Evolutionary conservation across 2,888 invertebrate genomes (phyloP).

Genomic region (Amaurobius ferox): DNA sequence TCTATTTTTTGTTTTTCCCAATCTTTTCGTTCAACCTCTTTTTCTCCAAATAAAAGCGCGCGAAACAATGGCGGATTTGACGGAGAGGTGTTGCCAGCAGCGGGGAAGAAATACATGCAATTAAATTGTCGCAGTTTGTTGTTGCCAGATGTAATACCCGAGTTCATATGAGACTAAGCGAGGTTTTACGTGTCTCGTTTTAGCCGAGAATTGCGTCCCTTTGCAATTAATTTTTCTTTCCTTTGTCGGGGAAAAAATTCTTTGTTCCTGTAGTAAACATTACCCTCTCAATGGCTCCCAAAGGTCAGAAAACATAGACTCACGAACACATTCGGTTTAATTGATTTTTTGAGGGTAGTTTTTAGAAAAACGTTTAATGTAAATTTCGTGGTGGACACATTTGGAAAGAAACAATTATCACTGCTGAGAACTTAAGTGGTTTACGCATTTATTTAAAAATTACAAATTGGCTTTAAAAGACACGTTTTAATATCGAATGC

Average conservation of each 20-base stretch:
- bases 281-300: not conserved
- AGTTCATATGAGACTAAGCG: slow-evolving; percentile 13
- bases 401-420: too few species aligned
- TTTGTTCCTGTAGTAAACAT: not conserved
- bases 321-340: not conserved
- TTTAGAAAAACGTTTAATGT: not conserved
- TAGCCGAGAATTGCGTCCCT: not conserved
- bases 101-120: slow-evolving; percentile 1
- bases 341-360: not conserved
- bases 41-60: not conserved
- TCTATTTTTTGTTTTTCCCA: not conserved
- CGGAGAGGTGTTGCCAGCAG: slow-evolving; percentile 3
- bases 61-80: not conserved
- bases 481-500: too few species aligned
- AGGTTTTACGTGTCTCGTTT: slow-evolving; percentile 2
- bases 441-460: too few species aligned
- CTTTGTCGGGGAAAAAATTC: not conserved
- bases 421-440: too few species aligned
- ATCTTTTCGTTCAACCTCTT: not conserved
- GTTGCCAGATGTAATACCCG: slow-evolving; percentile 20
- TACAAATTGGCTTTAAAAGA: too few species aligned
- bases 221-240: slow-evolving; percentile 4
- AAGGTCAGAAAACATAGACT: not conserved
- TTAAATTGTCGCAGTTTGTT: slow-evolving; percentile 26
- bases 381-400: too few species aligned